These are phyloP conservation scores for Atherix ibis DNA, from an alignment of 2,888 invertebrate genomes.

Conservation along the genomic window DNA sequence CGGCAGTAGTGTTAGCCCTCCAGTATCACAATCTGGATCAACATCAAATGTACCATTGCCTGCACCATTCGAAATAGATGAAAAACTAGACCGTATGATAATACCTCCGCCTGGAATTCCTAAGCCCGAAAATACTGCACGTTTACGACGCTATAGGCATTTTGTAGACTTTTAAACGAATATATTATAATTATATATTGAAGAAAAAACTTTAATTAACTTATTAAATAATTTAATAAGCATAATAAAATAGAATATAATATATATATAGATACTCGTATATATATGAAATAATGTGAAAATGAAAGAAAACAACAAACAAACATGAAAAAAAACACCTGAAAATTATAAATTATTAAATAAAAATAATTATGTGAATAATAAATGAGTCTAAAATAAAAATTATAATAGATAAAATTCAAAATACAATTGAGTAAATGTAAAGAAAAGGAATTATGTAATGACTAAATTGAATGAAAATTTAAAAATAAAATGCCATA, in stretches of 20 bases:
- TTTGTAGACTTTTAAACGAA: slow-evolving; percentile 4
- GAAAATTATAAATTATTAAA: no score
- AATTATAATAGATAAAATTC: no score
- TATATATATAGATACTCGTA: background rate
- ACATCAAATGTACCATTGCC: background rate
- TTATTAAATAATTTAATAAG: background rate
- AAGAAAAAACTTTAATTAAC: background rate
- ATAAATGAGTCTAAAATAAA: no score
- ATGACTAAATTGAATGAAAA: no score
- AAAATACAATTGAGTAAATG: no score
- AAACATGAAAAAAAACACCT: background rate
- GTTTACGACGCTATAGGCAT: slow-evolving; percentile 26
- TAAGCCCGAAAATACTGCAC: slow-evolving; percentile 30
- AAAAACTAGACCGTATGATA: slow-evolving; percentile 20
- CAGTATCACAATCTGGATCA: background rate
- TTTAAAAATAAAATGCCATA: no score
- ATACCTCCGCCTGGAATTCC: slow-evolving; percentile 31
- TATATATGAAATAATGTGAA: background rate
- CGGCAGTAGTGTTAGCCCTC: background rate
- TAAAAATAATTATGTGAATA: no score
- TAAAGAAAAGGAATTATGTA: no score
- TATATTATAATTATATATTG: no score
- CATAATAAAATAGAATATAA: background rate
- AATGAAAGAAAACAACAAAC: background rate
- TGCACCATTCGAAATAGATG: slow-evolving; percentile 10